Conservation (phyloP, 2,888 invertebrate species). For the Coleophora flavipennella region DNA sequence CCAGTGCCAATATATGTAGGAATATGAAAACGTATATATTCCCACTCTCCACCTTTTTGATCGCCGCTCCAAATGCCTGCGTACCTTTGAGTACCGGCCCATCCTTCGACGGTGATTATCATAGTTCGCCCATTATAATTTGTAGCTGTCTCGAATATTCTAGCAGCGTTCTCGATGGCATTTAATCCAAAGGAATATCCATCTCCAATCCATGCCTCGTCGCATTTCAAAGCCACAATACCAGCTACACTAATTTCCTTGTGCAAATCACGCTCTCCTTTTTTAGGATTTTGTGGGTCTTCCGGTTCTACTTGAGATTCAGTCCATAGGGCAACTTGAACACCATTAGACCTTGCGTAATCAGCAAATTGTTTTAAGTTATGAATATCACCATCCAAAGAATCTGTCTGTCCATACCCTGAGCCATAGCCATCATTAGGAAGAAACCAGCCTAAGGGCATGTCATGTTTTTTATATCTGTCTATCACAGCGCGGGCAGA, state of each 20-base stretch:
- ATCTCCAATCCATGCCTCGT: slow-evolving; percentile 58
- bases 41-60: slow-evolving; percentile 60
- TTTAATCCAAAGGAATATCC: slow-evolving; percentile 58
- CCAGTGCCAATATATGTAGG: slow-evolving; percentile 59
- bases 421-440: slow-evolving; percentile 63
- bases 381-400: slow-evolving; percentile 50
- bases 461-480: slow-evolving; percentile 48
- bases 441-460: slow-evolving; percentile 61
- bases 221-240: slow-evolving; percentile 56
- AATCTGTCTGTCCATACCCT: slow-evolving; percentile 58
- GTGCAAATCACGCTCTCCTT: slow-evolving; percentile 55
- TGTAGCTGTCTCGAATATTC: slow-evolving; percentile 36
- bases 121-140: slow-evolving; percentile 33
- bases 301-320: slow-evolving; percentile 52
- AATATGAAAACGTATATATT: slow-evolving; percentile 62
- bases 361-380: slow-evolving; percentile 48
- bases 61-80: slow-evolving; percentile 61
- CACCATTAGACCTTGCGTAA: slow-evolving; percentile 43
- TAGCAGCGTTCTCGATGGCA: slow-evolving; percentile 45
- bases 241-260: slow-evolving; percentile 49
- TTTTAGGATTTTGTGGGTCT: slow-evolving; percentile 49
- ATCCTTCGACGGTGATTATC: slow-evolving; percentile 60
- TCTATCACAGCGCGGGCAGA: slow-evolving; percentile 63
- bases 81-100: slow-evolving; percentile 61
- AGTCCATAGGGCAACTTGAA: slow-evolving; percentile 59